These are phyloP conservation scores for Paralichthys olivaceus DNA, from an alignment of 2,113 vertebrate genomes.

Conservation along the genomic window DNA sequence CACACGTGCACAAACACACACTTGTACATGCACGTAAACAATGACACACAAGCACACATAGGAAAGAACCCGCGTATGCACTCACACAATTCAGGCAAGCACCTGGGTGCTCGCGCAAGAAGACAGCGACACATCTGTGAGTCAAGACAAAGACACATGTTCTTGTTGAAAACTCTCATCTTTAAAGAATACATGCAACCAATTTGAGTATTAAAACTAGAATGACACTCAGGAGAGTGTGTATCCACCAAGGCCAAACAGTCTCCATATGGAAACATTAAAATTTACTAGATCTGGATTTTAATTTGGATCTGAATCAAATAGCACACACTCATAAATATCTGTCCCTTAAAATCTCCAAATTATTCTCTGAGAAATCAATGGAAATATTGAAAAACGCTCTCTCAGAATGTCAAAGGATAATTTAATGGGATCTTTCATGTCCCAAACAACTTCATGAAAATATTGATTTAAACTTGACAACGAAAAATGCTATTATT, in stretches of 20 bases:
- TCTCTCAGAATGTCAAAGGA: too few relatives aligned
- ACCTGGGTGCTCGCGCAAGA: conserved; percentile 7
- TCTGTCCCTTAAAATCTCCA: not conserved
- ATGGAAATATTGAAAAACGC: not conserved
- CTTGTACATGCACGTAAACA: not conserved
- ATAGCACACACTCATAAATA: not conserved
- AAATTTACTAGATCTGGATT: not conserved
- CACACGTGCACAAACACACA: conserved; percentile 41
- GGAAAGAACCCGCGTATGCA: not conserved
- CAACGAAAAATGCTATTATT: not conserved
- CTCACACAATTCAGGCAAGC: conserved; percentile 17
- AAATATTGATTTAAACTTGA: not conserved
- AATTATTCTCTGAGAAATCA: not conserved
- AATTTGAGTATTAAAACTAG: not conserved
- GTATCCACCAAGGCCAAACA: not conserved
- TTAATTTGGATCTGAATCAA: too few relatives aligned
- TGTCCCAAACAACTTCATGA: not conserved
- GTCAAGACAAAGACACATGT: not conserved
- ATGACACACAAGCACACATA: conserved; percentile 5
- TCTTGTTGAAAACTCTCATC: not conserved
- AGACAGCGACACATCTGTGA: not conserved
- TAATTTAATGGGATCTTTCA: too few relatives aligned
- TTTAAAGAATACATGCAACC: too few relatives aligned
- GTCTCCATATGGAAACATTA: too few relatives aligned
- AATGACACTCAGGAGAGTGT: not conserved